A percentile compares a stretch with the other conserved stretches of the same genome.
Evolutionary conservation across 1,140 invertebrate genomes (phyloP).

Genomic region (Acromyrmex heyeri): DNA sequence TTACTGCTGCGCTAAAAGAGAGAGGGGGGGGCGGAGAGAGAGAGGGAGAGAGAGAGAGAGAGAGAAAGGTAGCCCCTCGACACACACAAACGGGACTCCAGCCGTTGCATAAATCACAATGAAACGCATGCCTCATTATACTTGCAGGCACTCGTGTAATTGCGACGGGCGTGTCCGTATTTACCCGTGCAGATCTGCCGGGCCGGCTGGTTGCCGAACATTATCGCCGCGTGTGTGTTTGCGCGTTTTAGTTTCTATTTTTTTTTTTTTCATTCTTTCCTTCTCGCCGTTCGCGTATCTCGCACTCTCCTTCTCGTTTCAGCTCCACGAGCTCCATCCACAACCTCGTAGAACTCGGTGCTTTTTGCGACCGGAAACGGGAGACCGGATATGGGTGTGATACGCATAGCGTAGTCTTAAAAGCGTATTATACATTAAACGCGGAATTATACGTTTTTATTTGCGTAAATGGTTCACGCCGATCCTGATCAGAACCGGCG

Average conservation of each 20-base stretch:
- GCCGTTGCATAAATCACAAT: conserved; percentile 77
- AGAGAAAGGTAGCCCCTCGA: conserved; percentile 30
- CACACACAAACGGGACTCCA: conserved; percentile 13
- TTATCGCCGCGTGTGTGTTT: conserved; percentile 17
- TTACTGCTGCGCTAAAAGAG: neutral
- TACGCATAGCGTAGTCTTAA: conserved; percentile 22
- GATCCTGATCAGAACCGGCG: neutral
- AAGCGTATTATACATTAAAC: neutral
- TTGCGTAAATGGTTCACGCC: conserved; percentile 12
- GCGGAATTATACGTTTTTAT: conserved; percentile 52
- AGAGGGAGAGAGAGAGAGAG: neutral
- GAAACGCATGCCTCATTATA: conserved; percentile 77
- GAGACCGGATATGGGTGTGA: conserved; percentile 69
- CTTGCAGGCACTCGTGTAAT: conserved; percentile 78
- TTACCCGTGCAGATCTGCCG: conserved; percentile 65
- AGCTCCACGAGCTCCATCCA: neutral
- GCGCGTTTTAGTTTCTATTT: conserved; percentile 13
- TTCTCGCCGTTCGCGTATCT: neutral
- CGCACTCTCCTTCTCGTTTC: neutral
- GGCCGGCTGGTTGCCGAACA: conserved; percentile 43
- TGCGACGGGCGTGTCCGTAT: conserved; percentile 78
- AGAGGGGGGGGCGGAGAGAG: neutral
- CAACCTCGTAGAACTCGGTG: neutral
- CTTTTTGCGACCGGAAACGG: conserved; percentile 62
- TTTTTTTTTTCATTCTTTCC: neutral